Evolutionary conservation across 2,888 invertebrate species (phyloP).

Genomic region (Hoplodrina blanda): DNA sequence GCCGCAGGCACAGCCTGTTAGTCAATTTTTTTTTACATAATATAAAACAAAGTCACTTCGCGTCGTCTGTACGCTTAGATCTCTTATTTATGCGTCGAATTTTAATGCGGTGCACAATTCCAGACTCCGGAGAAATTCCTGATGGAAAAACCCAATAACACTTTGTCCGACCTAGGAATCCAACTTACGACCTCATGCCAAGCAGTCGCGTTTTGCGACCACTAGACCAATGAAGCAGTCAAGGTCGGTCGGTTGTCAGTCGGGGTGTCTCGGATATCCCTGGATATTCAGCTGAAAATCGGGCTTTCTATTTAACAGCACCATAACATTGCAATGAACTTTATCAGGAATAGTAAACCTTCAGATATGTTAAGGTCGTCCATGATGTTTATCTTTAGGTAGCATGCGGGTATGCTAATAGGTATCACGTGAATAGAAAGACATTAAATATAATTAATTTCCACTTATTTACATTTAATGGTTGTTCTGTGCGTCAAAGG

Average conservation of each 20-base stretch:
- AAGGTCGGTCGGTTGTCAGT: neutral
- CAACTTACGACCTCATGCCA: too few relatives aligned
- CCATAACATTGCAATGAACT: neutral
- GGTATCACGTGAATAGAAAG: conserved; percentile 11
- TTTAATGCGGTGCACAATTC: too few relatives aligned
- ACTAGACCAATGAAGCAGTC: too few relatives aligned
- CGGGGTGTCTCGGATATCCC: neutral
- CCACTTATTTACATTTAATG: conserved; percentile 39
- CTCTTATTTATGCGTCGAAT: too few relatives aligned
- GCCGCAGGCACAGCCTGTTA: too few relatives aligned
- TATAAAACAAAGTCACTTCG: too few relatives aligned
- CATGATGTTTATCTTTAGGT: conserved; percentile 10
- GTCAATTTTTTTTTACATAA: too few relatives aligned
- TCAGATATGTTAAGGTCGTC: conserved; percentile 26
- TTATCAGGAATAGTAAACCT: conserved; percentile 7
- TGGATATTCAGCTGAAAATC: neutral
- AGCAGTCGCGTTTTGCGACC: too few relatives aligned
- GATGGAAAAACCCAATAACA: too few relatives aligned
- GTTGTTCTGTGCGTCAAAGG: conserved; percentile 28
- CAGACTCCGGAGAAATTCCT: too few relatives aligned
- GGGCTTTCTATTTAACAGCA: neutral
- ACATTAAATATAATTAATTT: conserved; percentile 34
- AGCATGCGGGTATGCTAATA: conserved; percentile 45
- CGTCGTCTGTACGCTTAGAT: too few relatives aligned
- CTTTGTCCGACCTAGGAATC: too few relatives aligned